Percentiles rank a stretch among this genome's conserved stretches.
These are phyloP conservation scores for Oreochromis tanganicae DNA, from an alignment of 2,113 vertebrate species.

Conservation along the genomic window DNA sequence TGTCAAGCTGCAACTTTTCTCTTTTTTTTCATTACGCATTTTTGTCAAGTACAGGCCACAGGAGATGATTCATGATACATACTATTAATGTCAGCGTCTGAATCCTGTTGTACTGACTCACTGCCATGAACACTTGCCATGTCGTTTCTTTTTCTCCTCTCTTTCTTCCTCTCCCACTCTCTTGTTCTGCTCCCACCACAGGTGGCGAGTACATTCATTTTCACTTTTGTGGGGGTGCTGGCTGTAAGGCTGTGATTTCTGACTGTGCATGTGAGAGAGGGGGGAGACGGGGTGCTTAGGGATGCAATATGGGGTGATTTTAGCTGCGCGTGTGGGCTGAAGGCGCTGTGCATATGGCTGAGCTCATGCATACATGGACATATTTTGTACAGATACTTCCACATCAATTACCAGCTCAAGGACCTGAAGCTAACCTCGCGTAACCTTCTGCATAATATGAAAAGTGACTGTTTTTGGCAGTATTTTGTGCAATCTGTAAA, in stretches of 20 bases:
- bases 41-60: neutral
- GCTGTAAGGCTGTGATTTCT: constrained; percentile 58
- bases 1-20: neutral
- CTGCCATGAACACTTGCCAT: constrained; percentile 11
- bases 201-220: constrained; percentile 65
- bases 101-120: constrained; percentile 17
- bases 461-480: neutral
- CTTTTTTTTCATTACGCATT: neutral
- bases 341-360: constrained; percentile 18
- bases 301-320: constrained; percentile 17
- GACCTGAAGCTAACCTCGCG: neutral
- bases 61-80: neutral
- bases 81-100: neutral
- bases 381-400: neutral
- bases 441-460: neutral
- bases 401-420: neutral
- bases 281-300: neutral
- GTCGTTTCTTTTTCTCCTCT: neutral
- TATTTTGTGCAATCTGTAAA: neutral
- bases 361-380: neutral
- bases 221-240: constrained; percentile 64
- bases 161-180: constrained; percentile 33
- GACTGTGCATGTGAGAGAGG: constrained; percentile 33
- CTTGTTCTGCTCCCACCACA: constrained; percentile 49
- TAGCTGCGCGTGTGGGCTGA: constrained; percentile 2